Conservation (phyloP, 2,113 vertebrate genomes). For the Carettochelys insculpta region DNA sequence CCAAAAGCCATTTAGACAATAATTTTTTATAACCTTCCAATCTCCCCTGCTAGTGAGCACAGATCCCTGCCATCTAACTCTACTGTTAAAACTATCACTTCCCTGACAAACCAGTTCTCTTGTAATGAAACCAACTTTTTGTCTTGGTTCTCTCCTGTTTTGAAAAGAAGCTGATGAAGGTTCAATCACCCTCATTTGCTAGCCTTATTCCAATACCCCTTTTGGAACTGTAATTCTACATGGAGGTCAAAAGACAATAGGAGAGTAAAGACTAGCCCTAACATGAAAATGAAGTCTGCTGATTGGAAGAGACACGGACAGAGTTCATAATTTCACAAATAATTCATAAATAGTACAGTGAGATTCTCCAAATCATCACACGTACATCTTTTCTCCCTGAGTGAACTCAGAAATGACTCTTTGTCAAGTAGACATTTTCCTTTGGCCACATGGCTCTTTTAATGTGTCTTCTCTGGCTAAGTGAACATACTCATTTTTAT, state of each 20-base stretch:
- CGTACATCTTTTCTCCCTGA: background rate
- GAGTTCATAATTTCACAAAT: background rate
- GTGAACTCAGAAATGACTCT: background rate
- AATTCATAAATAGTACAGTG: background rate
- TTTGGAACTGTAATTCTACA: background rate
- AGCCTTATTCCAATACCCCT: too few relatives aligned
- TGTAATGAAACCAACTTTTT: too few relatives aligned
- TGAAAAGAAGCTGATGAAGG: too few relatives aligned
- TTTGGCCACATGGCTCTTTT: background rate
- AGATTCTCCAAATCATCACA: background rate
- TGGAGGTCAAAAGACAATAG: background rate
- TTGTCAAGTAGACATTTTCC: background rate
- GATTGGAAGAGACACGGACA: background rate
- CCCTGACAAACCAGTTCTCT: too few relatives aligned
- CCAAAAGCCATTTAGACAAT: too few relatives aligned
- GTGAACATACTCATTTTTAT: background rate
- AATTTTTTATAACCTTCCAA: too few relatives aligned
- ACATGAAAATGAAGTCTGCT: background rate
- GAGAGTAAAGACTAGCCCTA: background rate
- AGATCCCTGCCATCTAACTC: too few relatives aligned
- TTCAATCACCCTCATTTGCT: too few relatives aligned
- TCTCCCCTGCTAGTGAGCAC: too few relatives aligned
- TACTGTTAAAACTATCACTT: too few relatives aligned
- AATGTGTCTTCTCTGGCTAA: background rate
- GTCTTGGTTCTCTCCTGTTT: too few relatives aligned